Base-by-base conservation (phyloP, 1,140 invertebrate genomes). In the Saccostrea cuccullata region DNA sequence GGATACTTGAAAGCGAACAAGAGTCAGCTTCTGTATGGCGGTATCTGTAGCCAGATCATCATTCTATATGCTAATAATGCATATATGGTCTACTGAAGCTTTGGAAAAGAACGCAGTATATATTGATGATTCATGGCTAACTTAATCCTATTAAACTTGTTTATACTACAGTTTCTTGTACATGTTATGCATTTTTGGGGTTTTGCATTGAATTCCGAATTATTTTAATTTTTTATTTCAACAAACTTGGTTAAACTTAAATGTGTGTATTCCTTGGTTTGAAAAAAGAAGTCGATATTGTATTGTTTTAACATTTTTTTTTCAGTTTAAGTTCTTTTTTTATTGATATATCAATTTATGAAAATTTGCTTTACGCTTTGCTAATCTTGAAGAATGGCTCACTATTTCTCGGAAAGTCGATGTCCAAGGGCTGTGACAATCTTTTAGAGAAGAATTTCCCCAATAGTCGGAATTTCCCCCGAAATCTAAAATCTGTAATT, bases 21-120 rank as follows among this genome's bases (percentile, higher is more conserved):
- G 5, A 77, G 70, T 77, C 13, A 17, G 70, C 70, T 77, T 64
- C 26, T 77, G 13, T 77, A 30, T 26, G 13, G 9, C 8, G 23
- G 13, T 77, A 77, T 77, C 70, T 36, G 70, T 77, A 30, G 15
- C 70, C 26, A 26, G 15, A 77, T 73, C 70, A 77, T 77, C 17
- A n/a, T 64, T 64, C 58, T 30, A 36, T 77, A 77, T 77, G 12
- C 11, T 30, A 36, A 77, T 30, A 23, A 15, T 30, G 70, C 26
- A 30, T 36, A 36, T 30, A 12, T 30, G 26, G 30, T 36, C 30
- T 77, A 36, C 13, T 9, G 26, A 77, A 77, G 30, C 70, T 36
- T 36, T 77, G 23, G 11, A 30, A 13, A 77, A 30, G 26, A 36
- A 30, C 26, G 26, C 23, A 30, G 26, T 77, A n/a, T n/a, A n/a